These are phyloP conservation scores for Pomatorhinus ruficollis DNA, from an alignment of 2,113 vertebrate genomes.

Conservation along the genomic window DNA sequence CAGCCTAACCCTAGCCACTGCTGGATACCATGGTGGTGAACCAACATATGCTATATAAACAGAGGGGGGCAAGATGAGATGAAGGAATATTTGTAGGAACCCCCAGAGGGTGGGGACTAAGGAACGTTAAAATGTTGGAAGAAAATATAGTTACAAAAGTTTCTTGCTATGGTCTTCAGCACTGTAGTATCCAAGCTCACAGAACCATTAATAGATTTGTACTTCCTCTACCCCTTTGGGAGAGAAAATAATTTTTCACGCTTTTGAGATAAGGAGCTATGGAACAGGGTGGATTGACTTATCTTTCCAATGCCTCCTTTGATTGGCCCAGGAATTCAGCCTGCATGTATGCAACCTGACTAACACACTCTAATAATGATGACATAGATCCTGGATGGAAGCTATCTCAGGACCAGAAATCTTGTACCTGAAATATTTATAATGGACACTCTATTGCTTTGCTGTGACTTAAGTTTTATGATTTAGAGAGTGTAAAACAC, in stretches of 20 bases:
- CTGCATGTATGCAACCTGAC: not conserved
- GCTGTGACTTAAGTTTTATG: not conserved
- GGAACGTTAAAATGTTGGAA: not conserved
- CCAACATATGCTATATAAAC: rapidly evolving
- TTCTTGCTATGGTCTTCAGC: not conserved
- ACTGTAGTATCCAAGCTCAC: not conserved
- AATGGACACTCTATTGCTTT: not conserved
- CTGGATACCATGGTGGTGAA: not conserved
- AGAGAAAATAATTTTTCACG: not conserved
- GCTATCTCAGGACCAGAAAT: not conserved
- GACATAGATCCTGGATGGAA: not conserved
- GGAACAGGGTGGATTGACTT: not conserved
- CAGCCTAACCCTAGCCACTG: not conserved
- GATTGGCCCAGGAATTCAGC: not conserved
- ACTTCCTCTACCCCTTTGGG: not conserved
- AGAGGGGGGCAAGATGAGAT: not conserved
- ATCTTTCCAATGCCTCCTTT: not conserved
- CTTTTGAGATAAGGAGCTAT: not conserved
- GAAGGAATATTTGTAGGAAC: not conserved
- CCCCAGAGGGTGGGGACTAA: not conserved
- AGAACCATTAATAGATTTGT: not conserved
- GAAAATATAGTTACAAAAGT: not conserved
- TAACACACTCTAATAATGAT: not conserved
- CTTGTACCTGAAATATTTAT: not conserved
- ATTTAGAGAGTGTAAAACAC: not conserved